Evolutionary conservation across 2,113 vertebrate genomes (phyloP).

Genomic region (Protomyctophum bolini): DNA sequence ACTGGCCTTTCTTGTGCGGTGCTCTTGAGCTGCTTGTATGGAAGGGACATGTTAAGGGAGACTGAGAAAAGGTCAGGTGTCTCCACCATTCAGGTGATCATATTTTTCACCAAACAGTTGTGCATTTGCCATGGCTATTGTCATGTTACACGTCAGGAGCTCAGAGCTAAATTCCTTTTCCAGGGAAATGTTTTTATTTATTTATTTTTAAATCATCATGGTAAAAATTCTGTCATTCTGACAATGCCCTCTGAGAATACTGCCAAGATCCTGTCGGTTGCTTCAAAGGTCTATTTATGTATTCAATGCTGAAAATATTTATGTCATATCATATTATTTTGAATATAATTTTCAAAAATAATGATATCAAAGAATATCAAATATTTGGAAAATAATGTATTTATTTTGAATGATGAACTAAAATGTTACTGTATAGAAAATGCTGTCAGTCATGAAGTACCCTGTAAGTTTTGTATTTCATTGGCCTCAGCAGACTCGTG

Average conservation of each 20-base stretch:
- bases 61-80: constrained; percentile 85
- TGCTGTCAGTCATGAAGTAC: neutral
- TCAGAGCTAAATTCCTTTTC: constrained; percentile 57
- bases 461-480: constrained; percentile 5
- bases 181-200: constrained; percentile 40
- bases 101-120: constrained; percentile 83
- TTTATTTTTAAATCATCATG: constrained; percentile 42
- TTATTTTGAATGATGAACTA: no score
- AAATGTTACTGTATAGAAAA: neutral
- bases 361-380: constrained; percentile 19
- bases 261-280: neutral
- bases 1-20: constrained; percentile 82
- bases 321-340: neutral
- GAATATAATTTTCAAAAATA: neutral
- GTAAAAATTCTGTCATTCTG: constrained; percentile 61
- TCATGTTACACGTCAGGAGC: constrained; percentile 71
- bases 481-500: constrained; percentile 1
- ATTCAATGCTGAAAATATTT: neutral
- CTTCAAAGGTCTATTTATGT: neutral
- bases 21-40: constrained; percentile 77
- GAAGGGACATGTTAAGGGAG: constrained; percentile 84
- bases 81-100: constrained; percentile 82
- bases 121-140: constrained; percentile 80
- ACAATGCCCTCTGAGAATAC: constrained; percentile 11
- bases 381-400: neutral